Conservation (phyloP, 2,797 vertebrate species). For the Lateolabrax maculatus region DNA sequence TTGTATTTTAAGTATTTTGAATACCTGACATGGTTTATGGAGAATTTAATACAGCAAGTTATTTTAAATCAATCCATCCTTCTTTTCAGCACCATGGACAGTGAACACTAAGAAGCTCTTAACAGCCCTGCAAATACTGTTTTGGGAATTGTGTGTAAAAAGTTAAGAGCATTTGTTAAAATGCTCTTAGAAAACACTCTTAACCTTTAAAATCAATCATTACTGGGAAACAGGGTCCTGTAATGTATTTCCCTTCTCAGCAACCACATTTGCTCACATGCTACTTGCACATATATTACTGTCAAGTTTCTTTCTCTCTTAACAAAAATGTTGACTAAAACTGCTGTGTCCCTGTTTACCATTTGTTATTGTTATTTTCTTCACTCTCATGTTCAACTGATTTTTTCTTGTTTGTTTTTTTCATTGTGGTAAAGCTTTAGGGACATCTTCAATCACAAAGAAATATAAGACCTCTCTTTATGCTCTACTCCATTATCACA, state of each 20-base stretch:
- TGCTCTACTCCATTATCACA: slow-evolving; percentile 26
- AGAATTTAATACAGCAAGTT: neutral
- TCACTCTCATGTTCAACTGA: neutral
- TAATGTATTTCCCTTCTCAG: neutral
- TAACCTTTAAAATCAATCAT: slow-evolving; percentile 33
- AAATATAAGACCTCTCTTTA: slow-evolving; percentile 30
- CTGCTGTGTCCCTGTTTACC: slow-evolving; percentile 32
- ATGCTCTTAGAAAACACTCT: slow-evolving; percentile 16
- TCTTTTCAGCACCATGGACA: slow-evolving; percentile 18
- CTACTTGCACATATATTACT: neutral
- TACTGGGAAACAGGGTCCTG: neutral
- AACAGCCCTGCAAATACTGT: slow-evolving; percentile 19
- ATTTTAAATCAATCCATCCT: slow-evolving; percentile 3
- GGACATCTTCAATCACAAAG: slow-evolving; percentile 33
- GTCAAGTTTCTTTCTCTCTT: slow-evolving; percentile 6
- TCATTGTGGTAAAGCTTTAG: slow-evolving; percentile 26
- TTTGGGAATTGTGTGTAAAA: slow-evolving; percentile 36
- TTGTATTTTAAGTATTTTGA: neutral
- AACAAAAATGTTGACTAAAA: slow-evolving; percentile 23
- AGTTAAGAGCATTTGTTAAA: slow-evolving; percentile 44
- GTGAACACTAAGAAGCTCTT: slow-evolving; percentile 4
- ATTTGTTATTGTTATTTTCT: slow-evolving; percentile 30
- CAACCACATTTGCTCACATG: slow-evolving; percentile 18
- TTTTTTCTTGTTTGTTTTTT: slow-evolving; percentile 12
- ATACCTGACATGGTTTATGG: neutral